Conservation (phyloP, 2,888 invertebrate genomes). For the Dynastes tityus region DNA sequence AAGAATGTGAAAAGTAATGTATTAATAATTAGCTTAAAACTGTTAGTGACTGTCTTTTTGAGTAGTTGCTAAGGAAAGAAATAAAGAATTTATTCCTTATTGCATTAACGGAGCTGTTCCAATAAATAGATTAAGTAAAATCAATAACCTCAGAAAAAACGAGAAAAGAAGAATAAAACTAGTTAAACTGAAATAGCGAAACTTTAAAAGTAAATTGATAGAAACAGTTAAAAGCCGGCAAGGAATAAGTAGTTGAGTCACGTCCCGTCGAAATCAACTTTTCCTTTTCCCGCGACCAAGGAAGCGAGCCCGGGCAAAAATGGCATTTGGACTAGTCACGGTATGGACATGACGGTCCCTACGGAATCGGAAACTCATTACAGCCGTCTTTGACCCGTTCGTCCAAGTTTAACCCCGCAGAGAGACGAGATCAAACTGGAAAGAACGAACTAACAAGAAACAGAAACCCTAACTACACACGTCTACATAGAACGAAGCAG, state of each 20-base stretch:
- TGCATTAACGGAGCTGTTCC: not conserved
- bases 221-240: slow-evolving; percentile 6
- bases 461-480: slow-evolving; percentile 51
- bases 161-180: not conserved
- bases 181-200: not conserved
- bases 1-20: too few relatives aligned
- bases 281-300: slow-evolving; percentile 35
- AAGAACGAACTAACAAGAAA: slow-evolving; percentile 61
- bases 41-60: too few relatives aligned
- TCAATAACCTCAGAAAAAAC: not conserved
- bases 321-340: slow-evolving; percentile 45
- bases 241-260: slow-evolving; percentile 33
- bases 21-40: too few relatives aligned
- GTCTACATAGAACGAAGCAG: slow-evolving; percentile 26
- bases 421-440: slow-evolving; percentile 64
- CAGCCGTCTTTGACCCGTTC: slow-evolving; percentile 69
- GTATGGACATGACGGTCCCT: slow-evolving; percentile 57
- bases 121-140: not conserved
- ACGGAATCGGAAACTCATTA: slow-evolving; percentile 70
- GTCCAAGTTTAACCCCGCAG: slow-evolving; percentile 64
- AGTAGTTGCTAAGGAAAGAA: too few relatives aligned
- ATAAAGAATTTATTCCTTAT: too few relatives aligned
- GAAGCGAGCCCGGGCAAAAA: slow-evolving; percentile 25
- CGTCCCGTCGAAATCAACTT: slow-evolving; percentile 36
- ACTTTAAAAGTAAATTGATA: slow-evolving; percentile 32